Conservation (phyloP, 2,113 vertebrate genomes). For the Eolophus roseicapilla region DNA sequence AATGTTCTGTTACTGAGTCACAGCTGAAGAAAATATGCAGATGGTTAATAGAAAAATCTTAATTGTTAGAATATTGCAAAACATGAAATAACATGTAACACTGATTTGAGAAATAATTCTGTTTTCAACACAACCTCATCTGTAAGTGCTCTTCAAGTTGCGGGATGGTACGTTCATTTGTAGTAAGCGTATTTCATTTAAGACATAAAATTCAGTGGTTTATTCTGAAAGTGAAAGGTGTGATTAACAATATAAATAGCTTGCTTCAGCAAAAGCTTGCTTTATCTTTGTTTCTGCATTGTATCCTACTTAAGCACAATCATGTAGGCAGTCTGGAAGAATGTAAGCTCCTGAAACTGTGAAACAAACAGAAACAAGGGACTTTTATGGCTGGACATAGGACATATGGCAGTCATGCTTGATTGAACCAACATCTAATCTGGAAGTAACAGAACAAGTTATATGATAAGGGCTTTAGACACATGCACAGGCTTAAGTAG, state of each 20-base stretch:
- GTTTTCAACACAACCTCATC: conserved; percentile 8
- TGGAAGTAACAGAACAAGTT: not conserved
- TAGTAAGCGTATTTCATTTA: not conserved
- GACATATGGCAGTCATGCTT: not conserved
- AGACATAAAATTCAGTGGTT: not conserved
- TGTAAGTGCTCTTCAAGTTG: not conserved
- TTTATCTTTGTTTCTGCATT: not conserved
- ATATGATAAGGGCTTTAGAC: not conserved
- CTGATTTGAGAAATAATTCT: conserved; percentile 16
- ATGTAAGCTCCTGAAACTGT: not conserved
- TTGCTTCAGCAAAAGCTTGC: not conserved
- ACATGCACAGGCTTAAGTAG: not conserved
- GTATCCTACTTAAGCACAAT: not conserved
- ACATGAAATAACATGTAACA: not conserved
- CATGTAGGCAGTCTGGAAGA: not conserved
- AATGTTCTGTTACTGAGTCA: conserved; percentile 47
- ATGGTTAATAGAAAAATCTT: conserved; percentile 56
- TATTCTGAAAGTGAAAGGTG: not conserved
- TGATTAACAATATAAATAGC: not conserved
- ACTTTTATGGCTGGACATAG: not conserved
- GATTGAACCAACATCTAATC: not conserved
- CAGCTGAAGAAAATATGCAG: conserved; percentile 39
- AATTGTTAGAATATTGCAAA: conserved; percentile 16
- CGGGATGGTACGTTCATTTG: not conserved
- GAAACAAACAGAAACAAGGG: not conserved